Conservation (phyloP, 2,797 vertebrate genomes). For the Spheniscus humboldti region DNA sequence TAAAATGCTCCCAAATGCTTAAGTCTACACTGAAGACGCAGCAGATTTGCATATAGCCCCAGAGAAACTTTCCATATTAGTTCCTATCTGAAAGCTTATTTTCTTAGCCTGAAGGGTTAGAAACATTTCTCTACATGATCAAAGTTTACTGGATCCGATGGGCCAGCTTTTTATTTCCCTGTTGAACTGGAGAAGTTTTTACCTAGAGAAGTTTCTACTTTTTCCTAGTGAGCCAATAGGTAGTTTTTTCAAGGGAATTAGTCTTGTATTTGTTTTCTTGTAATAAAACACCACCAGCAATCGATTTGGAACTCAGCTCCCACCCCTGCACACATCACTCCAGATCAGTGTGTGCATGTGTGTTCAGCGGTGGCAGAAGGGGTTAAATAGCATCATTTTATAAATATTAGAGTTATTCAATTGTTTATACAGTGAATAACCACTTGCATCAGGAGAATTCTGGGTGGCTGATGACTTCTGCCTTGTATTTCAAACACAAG, state of each 20-base stretch:
- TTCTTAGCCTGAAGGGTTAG: background rate
- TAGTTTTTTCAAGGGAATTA: background rate
- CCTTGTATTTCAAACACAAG: background rate
- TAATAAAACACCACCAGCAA: background rate
- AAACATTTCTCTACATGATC: background rate
- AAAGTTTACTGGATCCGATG: background rate
- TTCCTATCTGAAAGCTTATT: background rate
- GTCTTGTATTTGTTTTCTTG: background rate
- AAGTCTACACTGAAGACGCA: background rate
- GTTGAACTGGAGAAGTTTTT: background rate
- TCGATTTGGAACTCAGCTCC: background rate
- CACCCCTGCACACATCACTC: background rate
- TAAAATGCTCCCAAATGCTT: background rate
- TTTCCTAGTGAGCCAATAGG: background rate
- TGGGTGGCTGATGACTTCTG: background rate
- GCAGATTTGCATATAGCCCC: background rate
- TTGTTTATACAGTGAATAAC: background rate
- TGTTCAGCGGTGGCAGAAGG: background rate
- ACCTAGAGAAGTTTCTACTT: background rate
- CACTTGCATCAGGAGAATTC: background rate
- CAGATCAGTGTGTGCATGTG: background rate
- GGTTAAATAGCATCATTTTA: background rate
- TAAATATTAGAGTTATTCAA: background rate
- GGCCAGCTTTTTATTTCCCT: background rate
- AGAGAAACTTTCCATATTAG: background rate